phyloP scores from a whole-genome alignment of 2,113 vertebrate species.

The Hypanus sabinus region DNA sequence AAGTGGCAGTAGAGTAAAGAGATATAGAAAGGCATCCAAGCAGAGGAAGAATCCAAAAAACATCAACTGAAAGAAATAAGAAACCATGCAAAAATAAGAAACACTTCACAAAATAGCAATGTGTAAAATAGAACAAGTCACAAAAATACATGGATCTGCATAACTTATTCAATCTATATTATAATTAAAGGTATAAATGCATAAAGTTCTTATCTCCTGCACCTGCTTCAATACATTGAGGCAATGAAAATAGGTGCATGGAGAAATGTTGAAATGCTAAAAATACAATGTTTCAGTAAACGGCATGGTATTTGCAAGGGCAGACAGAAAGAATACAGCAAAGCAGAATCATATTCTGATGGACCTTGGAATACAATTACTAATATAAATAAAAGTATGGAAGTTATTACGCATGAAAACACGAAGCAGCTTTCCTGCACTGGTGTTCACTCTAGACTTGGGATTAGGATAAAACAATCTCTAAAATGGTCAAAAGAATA shows the following conservation, averaged over 20 bases:
- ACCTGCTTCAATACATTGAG: neutral
- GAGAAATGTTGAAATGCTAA: neutral
- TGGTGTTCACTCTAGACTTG: neutral
- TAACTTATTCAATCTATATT: neutral
- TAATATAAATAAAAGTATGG: neutral
- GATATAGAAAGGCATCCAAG: constrained; percentile 91
- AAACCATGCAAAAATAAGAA: constrained; percentile 23
- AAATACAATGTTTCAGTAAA: neutral
- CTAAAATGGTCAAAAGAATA: neutral
- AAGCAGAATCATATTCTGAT: neutral
- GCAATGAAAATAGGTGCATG: neutral
- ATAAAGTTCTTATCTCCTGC: neutral
- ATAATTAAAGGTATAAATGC: neutral
- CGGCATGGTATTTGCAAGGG: neutral
- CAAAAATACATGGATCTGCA: neutral
- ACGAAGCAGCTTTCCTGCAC: neutral
- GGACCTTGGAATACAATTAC: neutral
- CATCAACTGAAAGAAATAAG: constrained; percentile 74
- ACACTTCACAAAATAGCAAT: constrained; percentile 32
- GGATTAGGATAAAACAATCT: neutral
- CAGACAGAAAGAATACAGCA: neutral
- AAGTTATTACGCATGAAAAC: neutral
- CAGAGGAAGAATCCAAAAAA: constrained; percentile 92
- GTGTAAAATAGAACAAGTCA: too few relatives aligned
- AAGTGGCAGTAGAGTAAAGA: constrained; percentile 90